Evolutionary conservation across 2,113 vertebrate genomes (phyloP).

Genomic region (rat (Rattus norvegicus)): DNA sequence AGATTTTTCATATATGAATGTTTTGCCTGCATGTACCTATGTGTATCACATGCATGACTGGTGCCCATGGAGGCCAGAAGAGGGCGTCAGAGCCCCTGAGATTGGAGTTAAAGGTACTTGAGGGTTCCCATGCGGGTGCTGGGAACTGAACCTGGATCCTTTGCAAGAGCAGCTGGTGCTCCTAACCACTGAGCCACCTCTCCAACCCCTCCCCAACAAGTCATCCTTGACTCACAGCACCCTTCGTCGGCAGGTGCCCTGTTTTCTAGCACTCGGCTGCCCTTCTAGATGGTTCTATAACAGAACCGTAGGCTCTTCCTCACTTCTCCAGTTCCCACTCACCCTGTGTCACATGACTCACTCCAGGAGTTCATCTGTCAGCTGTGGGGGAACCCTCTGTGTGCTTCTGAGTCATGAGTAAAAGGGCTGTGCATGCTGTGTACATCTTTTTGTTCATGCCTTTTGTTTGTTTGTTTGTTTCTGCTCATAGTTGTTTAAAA

Average conservation of each 20-base stretch:
- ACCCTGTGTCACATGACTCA: neutral
- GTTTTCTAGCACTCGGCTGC: neutral
- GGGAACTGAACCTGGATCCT: neutral
- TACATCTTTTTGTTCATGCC: neutral
- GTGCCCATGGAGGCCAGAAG: neutral
- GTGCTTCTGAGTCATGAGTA: neutral
- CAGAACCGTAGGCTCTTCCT: neutral
- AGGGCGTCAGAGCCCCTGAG: neutral
- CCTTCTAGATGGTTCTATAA: neutral
- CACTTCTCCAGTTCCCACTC: neutral
- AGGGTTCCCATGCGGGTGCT: neutral
- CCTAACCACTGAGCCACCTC: neutral
- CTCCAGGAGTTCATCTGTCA: neutral
- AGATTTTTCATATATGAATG: neutral
- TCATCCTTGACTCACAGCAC: neutral
- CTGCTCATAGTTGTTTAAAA: neutral
- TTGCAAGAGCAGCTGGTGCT: neutral
- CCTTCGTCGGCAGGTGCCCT: neutral
- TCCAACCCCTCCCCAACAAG: neutral
- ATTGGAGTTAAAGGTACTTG: neutral
- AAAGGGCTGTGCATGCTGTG: neutral
- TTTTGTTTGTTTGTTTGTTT: neutral
- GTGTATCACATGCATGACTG: neutral
- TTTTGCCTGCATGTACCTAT: neutral
- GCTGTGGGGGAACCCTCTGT: too few species aligned